Percentiles rank a stretch among this genome's conserved stretches.
Evolutionary conservation across 2,113 vertebrate species (phyloP).

Genomic region (Eubucco bourcierii): DNA sequence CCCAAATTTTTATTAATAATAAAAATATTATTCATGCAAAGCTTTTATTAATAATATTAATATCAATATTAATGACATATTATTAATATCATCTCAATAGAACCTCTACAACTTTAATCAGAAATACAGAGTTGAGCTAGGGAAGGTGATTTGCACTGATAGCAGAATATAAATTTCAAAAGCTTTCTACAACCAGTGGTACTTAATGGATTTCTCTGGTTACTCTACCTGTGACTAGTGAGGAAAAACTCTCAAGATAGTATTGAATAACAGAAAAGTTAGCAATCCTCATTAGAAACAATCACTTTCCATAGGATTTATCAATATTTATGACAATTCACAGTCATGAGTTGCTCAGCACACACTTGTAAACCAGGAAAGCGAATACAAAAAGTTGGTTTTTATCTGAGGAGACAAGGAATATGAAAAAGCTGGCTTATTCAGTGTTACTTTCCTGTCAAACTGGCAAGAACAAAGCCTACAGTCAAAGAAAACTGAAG

Average conservation of each 20-base stretch:
- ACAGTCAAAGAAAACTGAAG: too few relatives aligned
- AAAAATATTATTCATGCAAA: too few relatives aligned
- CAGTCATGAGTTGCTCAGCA: not conserved
- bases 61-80: too few relatives aligned
- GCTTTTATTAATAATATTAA: too few relatives aligned
- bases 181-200: not conserved
- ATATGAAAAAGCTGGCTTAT: too few relatives aligned
- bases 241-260: not conserved
- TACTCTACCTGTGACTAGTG: not conserved
- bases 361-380: not conserved
- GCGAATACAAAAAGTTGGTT: not conserved
- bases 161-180: not conserved
- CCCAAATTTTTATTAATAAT: too few relatives aligned
- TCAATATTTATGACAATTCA: not conserved
- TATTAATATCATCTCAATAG: not conserved
- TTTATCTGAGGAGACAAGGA: not conserved
- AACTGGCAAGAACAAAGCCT: too few relatives aligned
- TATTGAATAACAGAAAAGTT: not conserved
- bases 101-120: not conserved
- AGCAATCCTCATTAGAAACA: not conserved
- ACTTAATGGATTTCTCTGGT: not conserved
- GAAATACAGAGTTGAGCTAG: not conserved
- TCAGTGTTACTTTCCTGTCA: too few relatives aligned
- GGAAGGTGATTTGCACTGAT: not conserved
- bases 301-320: not conserved